These are phyloP conservation scores for Ceratitis capitata DNA, from an alignment of 1,140 invertebrate genomes.

Conservation along the genomic window DNA sequence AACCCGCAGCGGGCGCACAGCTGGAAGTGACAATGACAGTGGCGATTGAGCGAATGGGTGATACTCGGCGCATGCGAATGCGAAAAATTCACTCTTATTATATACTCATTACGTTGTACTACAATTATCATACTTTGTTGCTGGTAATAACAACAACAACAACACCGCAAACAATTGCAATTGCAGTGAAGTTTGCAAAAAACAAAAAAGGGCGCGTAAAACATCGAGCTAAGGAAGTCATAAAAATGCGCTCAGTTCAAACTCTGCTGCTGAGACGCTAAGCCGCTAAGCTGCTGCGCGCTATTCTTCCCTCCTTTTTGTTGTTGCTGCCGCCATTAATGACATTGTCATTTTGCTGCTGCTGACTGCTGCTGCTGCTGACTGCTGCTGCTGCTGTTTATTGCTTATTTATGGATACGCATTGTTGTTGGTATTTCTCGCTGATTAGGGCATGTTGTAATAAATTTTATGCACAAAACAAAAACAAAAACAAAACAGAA, in stretches of 20 bases:
- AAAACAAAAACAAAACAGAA: not conserved
- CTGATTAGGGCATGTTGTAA: slow-evolving; percentile 21
- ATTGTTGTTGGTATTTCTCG: not conserved
- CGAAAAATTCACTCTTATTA: slow-evolving; percentile 15
- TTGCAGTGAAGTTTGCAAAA: not conserved
- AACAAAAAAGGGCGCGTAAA: slow-evolving; percentile 3
- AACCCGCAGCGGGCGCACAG: not conserved
- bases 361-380: too few species aligned
- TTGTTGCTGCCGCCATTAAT: not conserved
- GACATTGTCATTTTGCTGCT: slow-evolving; percentile 13
- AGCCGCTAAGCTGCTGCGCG: too few species aligned
- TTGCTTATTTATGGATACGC: not conserved
- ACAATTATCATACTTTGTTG: not conserved
- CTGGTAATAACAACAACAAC: not conserved
- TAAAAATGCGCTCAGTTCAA: not conserved
- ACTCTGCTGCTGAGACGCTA: not conserved
- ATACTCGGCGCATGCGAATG: not conserved
- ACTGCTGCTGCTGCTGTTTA: too few species aligned
- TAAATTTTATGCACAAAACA: not conserved
- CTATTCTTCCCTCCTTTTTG: not conserved
- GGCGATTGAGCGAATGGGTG: not conserved
- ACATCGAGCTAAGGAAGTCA: not conserved
- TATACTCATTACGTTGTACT: not conserved
- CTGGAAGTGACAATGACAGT: not conserved
- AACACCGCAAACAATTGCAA: not conserved